Conservation (phyloP, 1,140 invertebrate genomes). For the Leptopilina boulardi region DNA sequence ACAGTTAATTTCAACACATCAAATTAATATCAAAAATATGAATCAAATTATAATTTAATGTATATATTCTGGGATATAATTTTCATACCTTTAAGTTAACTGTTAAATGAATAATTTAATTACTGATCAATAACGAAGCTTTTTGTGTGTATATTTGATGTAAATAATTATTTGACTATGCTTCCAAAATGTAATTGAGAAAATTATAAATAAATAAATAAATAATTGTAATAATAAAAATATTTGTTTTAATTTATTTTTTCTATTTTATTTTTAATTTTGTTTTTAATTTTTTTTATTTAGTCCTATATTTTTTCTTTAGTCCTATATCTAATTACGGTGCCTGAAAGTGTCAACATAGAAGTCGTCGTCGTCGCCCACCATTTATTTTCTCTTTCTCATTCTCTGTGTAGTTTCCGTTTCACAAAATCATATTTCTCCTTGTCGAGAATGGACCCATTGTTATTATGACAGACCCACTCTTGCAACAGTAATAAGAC, state of each 20-base stretch:
- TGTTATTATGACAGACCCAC: conserved; percentile 24
- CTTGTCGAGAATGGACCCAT: conserved; percentile 6
- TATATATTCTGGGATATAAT: too few relatives aligned
- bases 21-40: too few relatives aligned
- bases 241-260: too few relatives aligned
- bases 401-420: not conserved
- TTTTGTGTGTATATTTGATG: not conserved
- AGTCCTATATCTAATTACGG: conserved; percentile 6
- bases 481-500: conserved; percentile 31
- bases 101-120: too few relatives aligned
- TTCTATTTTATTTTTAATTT: too few relatives aligned
- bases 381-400: conserved; percentile 14
- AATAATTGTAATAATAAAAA: too few relatives aligned
- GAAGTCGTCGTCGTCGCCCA: not conserved
- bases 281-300: too few relatives aligned
- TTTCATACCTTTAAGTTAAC: too few relatives aligned
- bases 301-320: too few relatives aligned
- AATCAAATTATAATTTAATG: too few relatives aligned
- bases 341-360: conserved; percentile 3
- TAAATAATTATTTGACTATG: conserved; percentile 14
- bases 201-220: too few relatives aligned
- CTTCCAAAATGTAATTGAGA: conserved; percentile 4
- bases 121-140: not conserved
- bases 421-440: conserved; percentile 20
- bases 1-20: too few relatives aligned